Evolutionary conservation across 2,888 invertebrate genomes (phyloP).

Genomic region (Alcis repandata): DNA sequence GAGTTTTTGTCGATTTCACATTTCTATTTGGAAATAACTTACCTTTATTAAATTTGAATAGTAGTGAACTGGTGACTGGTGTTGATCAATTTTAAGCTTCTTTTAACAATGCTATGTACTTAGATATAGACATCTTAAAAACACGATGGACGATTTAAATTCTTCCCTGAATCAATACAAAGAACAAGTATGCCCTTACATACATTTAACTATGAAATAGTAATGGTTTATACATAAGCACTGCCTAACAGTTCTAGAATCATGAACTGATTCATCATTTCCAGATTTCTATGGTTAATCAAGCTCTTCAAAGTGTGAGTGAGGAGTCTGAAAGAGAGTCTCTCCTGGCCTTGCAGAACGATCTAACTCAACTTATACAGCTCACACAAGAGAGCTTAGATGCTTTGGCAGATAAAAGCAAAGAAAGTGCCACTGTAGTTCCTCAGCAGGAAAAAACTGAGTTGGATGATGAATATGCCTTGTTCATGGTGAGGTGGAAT

Average conservation of each 20-base stretch:
- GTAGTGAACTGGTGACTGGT: too few species aligned
- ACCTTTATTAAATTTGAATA: too few species aligned
- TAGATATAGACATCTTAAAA: background rate
- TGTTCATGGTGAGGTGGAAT: constrained; percentile 87
- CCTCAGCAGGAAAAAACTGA: constrained; percentile 52
- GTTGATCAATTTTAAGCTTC: too few species aligned
- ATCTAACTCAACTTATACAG: constrained; percentile 89
- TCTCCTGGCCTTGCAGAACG: constrained; percentile 86
- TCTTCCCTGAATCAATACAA: constrained; percentile 74
- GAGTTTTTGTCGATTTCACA: too few species aligned
- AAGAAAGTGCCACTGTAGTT: constrained; percentile 23
- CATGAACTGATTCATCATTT: constrained; percentile 22
- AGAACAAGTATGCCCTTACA: constrained; percentile 65
- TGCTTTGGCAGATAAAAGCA: constrained; percentile 54
- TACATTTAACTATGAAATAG: background rate
- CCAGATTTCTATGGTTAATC: constrained; percentile 88
- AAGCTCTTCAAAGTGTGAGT: constrained; percentile 82
- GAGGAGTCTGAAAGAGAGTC: constrained; percentile 85
- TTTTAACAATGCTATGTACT: too few species aligned
- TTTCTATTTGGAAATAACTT: too few species aligned
- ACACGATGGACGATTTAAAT: constrained; percentile 70
- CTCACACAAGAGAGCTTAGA: constrained; percentile 88
- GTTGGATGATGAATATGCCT: constrained; percentile 87
- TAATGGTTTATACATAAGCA: background rate
- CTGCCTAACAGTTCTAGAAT: background rate